Percentiles rank a stretch among this genome's conserved stretches.
Evolutionary conservation across 2,113 vertebrate species (phyloP).

Genomic region (Lethenteron reissneri): DNA sequence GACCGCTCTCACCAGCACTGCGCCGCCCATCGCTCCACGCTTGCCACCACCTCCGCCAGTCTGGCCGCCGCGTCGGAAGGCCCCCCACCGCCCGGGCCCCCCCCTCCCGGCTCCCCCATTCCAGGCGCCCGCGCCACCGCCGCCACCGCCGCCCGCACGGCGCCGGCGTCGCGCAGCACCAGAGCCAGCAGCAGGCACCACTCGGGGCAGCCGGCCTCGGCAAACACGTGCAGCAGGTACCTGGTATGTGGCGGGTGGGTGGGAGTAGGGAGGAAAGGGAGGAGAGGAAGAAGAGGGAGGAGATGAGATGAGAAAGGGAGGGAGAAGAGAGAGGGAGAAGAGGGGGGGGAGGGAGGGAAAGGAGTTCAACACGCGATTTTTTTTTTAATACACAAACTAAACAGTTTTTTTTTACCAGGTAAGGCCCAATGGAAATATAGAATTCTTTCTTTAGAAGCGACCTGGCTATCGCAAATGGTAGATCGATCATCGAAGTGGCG

Average conservation of each 20-base stretch:
- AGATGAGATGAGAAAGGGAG: not conserved
- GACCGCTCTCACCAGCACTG: no score
- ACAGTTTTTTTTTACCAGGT: not conserved
- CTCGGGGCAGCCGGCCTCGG: conserved; percentile 85
- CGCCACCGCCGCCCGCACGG: conserved; percentile 21
- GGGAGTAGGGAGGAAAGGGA: not conserved
- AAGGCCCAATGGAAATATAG: not conserved
- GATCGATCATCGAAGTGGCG: not conserved
- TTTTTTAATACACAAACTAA: not conserved
- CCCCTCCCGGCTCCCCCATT: not conserved
- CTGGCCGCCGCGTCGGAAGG: no score
- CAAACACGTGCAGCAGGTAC: conserved; percentile 81
- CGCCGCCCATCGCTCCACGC: no score
- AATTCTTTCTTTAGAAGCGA: not conserved
- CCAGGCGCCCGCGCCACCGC: not conserved
- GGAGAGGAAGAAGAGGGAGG: conserved; percentile 3
- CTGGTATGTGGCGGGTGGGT: conserved; percentile 18
- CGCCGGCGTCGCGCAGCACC: conserved; percentile 54
- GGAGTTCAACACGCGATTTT: not conserved
- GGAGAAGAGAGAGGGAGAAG: not conserved
- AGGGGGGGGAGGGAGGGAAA: not conserved
- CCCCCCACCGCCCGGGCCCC: no score
- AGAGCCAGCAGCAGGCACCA: conserved; percentile 77
- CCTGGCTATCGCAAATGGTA: not conserved
- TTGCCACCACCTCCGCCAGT: no score